Evolutionary conservation across 1,140 invertebrate genomes (phyloP).

Genomic region (Pectinophora gossypiella): DNA sequence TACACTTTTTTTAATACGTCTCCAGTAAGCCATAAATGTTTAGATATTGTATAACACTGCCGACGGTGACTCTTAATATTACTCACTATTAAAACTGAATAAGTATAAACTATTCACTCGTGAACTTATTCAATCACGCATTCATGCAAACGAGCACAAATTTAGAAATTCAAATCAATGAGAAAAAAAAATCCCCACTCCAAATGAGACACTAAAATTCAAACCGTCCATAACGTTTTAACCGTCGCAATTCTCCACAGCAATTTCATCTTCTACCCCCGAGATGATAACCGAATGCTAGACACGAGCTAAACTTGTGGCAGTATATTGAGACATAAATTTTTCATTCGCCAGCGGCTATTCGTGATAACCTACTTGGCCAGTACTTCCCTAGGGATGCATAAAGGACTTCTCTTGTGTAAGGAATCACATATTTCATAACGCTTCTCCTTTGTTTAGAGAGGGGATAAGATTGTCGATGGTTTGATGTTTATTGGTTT

Average conservation of each 20-base stretch:
- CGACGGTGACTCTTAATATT: too few relatives aligned
- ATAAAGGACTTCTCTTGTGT: conserved; percentile 72
- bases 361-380: conserved; percentile 64
- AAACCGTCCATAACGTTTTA: neutral
- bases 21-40: too few relatives aligned
- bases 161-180: too few relatives aligned
- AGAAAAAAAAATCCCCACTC: too few relatives aligned
- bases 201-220: neutral
- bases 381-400: conserved; percentile 57
- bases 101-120: too few relatives aligned
- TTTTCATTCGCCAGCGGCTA: conserved; percentile 60
- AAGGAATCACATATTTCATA: conserved; percentile 75
- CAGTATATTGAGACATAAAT: conserved; percentile 71
- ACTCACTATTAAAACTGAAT: too few relatives aligned
- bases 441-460: conserved; percentile 35
- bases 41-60: too few relatives aligned
- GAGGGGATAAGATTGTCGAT: conserved; percentile 18
- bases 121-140: too few relatives aligned
- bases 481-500: too few relatives aligned
- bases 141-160: too few relatives aligned
- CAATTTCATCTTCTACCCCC: conserved; percentile 16
- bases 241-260: neutral
- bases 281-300: conserved; percentile 41
- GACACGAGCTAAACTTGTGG: conserved; percentile 33
- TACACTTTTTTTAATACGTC: too few relatives aligned